phyloP scores from a whole-genome alignment of 2,888 invertebrate species.

The Clistopyga incitator region DNA sequence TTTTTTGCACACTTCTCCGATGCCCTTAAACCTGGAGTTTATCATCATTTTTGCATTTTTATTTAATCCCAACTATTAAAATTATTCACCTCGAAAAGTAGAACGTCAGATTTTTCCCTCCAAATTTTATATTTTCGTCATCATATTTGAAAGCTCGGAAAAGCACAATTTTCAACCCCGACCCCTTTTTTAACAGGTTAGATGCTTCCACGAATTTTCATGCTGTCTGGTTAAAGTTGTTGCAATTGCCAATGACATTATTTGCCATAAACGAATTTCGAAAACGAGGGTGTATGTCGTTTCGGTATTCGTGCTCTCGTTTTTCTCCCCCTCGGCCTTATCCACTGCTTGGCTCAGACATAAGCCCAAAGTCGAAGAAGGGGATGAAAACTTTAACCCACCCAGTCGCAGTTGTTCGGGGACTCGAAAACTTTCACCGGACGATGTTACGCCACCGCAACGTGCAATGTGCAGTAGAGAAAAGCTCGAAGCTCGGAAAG shows the following conservation, averaged over 20 bases:
- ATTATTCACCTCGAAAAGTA: no score
- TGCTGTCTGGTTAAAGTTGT: not conserved
- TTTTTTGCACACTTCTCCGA: not conserved
- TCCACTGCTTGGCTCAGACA: slow-evolving; percentile 28
- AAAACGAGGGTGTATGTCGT: slow-evolving; percentile 21
- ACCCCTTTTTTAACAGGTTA: no score
- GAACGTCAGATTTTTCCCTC: no score
- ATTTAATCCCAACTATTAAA: no score
- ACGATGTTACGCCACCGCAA: slow-evolving; percentile 23
- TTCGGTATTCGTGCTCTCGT: slow-evolving; percentile 2
- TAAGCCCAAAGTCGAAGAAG: slow-evolving; percentile 19
- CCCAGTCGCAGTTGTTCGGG: slow-evolving; percentile 14
- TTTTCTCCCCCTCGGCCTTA: not conserved
- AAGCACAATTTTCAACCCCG: no score
- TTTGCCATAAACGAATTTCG: slow-evolving; percentile 24
- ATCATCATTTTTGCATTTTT: no score
- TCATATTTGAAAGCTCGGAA: no score
- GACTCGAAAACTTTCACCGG: slow-evolving; percentile 10
- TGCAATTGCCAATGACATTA: slow-evolving; percentile 2
- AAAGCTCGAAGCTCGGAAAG: slow-evolving; percentile 35
- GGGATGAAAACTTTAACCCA: slow-evolving; percentile 36
- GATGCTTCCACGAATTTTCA: not conserved
- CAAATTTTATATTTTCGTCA: no score
- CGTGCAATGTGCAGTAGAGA: not conserved
- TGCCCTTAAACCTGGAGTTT: no score